Percentiles rank a stretch among this genome's conserved stretches.
Evolutionary conservation across 1,140 invertebrate species (phyloP).

Genomic region (Drosophila parabipectinata): DNA sequence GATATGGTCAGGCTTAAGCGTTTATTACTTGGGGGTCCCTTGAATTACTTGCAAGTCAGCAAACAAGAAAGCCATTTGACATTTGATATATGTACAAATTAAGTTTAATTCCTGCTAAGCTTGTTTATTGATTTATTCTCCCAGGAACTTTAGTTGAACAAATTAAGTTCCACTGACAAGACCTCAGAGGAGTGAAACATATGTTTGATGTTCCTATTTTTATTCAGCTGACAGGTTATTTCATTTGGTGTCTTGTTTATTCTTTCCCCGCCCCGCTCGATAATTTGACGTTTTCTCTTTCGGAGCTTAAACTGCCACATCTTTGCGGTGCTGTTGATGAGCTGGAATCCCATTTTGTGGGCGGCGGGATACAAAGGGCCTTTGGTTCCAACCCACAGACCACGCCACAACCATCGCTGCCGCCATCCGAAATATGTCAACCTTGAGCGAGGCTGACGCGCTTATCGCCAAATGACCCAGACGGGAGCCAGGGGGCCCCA

Average conservation of each 20-base stretch:
- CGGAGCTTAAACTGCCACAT: conserved; percentile 39
- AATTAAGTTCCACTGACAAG: neutral
- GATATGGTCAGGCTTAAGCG: neutral
- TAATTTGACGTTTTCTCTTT: conserved; percentile 40
- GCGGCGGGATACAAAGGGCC: conserved; percentile 20
- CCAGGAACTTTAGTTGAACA: neutral
- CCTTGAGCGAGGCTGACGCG: conserved; percentile 47
- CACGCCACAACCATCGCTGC: neutral
- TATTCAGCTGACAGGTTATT: conserved; percentile 54
- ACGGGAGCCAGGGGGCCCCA: conserved; percentile 19
- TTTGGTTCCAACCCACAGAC: neutral
- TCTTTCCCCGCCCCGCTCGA: conserved; percentile 36
- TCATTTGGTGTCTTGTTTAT: conserved; percentile 47
- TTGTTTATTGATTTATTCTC: neutral
- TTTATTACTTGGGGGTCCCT: neutral
- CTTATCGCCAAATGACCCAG: conserved; percentile 59
- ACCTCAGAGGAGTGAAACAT: neutral
- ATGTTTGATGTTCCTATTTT: conserved; percentile 11
- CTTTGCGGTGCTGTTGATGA: conserved; percentile 56
- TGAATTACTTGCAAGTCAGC: neutral
- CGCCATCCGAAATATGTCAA: conserved; percentile 42
- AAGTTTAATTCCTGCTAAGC: neutral
- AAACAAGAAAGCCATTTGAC: neutral
- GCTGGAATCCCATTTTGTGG: conserved; percentile 48
- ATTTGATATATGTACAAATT: neutral